phyloP scores from a whole-genome alignment of 37 sponge, comb jelly and placozoan species.

The Chondrosia reniformis region DNA sequence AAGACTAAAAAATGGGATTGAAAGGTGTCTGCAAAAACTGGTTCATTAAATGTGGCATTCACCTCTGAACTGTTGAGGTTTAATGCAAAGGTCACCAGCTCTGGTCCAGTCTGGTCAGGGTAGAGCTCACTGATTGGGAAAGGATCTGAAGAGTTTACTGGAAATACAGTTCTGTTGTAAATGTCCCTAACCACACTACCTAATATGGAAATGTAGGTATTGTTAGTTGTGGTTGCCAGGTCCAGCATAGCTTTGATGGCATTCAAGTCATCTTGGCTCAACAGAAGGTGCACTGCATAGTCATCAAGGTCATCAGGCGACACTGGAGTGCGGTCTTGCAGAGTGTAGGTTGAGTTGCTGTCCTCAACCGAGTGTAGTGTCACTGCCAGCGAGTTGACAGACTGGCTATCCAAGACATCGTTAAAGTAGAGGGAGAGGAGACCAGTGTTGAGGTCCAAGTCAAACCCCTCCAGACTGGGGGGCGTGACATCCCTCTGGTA shows the following conservation, averaged over 20 bases:
- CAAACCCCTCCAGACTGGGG: constrained; percentile 53
- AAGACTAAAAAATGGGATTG: constrained; percentile 38
- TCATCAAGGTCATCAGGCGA: constrained; percentile 36
- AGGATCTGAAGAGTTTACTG: constrained; percentile 11
- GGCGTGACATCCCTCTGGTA: constrained; percentile 63
- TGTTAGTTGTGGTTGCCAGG: constrained; percentile 54
- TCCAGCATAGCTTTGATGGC: constrained; percentile 56
- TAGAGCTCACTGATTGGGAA: constrained; percentile 31
- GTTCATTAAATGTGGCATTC: constrained; percentile 70
- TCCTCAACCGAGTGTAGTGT: constrained; percentile 28
- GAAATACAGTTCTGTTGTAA: constrained; percentile 35
- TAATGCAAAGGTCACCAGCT: constrained; percentile 53
- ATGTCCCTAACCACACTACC: constrained; percentile 55
- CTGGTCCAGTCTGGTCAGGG: constrained; percentile 60
- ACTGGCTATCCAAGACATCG: constrained; percentile 69
- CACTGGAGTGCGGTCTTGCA: constrained; percentile 43
- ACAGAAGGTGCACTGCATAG: constrained; percentile 38
- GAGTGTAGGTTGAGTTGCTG: constrained; percentile 51
- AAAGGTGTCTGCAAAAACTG: constrained; percentile 60
- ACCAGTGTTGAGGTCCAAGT: constrained; percentile 60
- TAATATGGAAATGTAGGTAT: constrained; percentile 52
- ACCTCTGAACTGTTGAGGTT: constrained; percentile 58
- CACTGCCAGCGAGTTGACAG: constrained; percentile 41
- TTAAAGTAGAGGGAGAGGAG: constrained; percentile 66
- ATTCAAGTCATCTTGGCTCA: constrained; percentile 63